Conservation (phyloP, 2,888 invertebrate species). For the Synanthedon formicaeformis region DNA sequence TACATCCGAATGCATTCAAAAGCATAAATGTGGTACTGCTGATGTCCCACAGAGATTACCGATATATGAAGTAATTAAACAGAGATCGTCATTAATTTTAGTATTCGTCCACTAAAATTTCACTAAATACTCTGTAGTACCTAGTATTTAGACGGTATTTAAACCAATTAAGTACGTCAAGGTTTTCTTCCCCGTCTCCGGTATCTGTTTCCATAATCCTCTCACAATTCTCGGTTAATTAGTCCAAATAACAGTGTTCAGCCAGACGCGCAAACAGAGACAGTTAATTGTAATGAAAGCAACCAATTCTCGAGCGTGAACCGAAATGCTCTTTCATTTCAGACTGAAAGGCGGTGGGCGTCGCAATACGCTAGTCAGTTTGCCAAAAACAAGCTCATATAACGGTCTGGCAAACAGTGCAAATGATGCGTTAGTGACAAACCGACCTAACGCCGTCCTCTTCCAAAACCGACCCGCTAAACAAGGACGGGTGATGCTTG, state of each 20-base stretch:
- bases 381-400: constrained; percentile 66
- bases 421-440: constrained; percentile 65
- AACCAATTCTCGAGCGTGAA: constrained; percentile 50
- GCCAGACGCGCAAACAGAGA: constrained; percentile 65
- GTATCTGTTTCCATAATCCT: constrained; percentile 10
- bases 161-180: neutral
- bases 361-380: constrained; percentile 48
- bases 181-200: neutral
- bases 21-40: no score
- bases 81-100: no score
- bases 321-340: constrained; percentile 57
- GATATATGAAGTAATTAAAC: no score
- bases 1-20: no score
- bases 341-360: constrained; percentile 45
- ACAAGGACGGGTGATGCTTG: constrained; percentile 35
- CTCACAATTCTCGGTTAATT: constrained; percentile 58
- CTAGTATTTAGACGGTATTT: no score
- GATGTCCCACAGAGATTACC: no score
- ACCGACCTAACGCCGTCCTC: constrained; percentile 39
- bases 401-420: constrained; percentile 64
- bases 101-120: no score
- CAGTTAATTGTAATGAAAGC: constrained; percentile 60
- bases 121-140: no score
- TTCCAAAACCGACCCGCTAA: constrained; percentile 19
- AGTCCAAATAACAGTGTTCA: constrained; percentile 61